Conservation (phyloP, 1,140 invertebrate genomes). For the Papilio glaucus region DNA sequence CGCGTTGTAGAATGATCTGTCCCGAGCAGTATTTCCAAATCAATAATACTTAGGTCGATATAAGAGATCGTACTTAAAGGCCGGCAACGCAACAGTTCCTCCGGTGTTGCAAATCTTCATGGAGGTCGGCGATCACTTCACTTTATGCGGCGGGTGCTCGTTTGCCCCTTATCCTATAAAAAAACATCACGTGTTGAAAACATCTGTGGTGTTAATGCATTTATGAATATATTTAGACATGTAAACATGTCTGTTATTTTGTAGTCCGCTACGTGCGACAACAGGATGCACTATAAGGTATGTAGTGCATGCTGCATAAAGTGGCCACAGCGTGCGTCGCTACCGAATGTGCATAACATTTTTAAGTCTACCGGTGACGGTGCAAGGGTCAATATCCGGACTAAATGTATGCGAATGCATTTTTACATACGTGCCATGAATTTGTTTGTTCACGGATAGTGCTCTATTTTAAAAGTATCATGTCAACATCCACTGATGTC, state of each 20-base stretch:
- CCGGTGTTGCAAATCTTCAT: too few relatives aligned
- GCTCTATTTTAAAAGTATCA: not conserved
- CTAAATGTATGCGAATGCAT: slow-evolving; percentile 25
- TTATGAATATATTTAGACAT: not conserved
- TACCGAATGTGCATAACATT: slow-evolving; percentile 25
- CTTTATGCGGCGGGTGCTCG: too few relatives aligned
- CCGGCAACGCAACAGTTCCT: too few relatives aligned
- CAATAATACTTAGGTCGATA: too few relatives aligned
- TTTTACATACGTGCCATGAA: not conserved
- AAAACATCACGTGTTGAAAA: not conserved
- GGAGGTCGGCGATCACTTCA: too few relatives aligned
- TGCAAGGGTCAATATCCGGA: slow-evolving; percentile 33
- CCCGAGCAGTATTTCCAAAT: too few relatives aligned
- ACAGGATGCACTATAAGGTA: slow-evolving; percentile 5
- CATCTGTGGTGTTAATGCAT: too few relatives aligned
- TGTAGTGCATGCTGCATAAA: slow-evolving; percentile 18
- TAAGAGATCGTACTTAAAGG: too few relatives aligned
- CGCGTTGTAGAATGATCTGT: too few relatives aligned
- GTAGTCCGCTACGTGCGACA: too few relatives aligned
- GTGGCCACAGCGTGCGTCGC: not conserved
- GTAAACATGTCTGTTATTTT: slow-evolving; percentile 26
- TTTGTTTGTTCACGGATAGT: not conserved
- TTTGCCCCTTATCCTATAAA: too few relatives aligned
- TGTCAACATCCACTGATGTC: too few relatives aligned
- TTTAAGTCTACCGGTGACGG: slow-evolving; percentile 19